Base-by-base conservation (phyloP, 2,888 invertebrate genomes). In the Heteropelma amictum region DNA sequence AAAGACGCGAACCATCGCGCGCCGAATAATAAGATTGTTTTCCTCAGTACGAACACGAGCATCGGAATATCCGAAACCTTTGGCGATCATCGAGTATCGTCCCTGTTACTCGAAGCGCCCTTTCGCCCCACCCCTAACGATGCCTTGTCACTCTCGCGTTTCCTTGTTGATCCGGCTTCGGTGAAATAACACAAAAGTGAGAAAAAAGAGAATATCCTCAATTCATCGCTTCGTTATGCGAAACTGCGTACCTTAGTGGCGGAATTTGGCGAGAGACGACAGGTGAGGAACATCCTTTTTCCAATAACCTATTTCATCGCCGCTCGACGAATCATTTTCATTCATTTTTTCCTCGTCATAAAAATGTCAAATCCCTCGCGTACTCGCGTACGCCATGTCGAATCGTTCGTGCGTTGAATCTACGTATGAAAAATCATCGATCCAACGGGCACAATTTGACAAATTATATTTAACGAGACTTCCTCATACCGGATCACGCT, bases 61-160 rank as follows among this genome's bases (percentile, higher is more conserved):
- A 42, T 40, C 8, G 30, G n/a, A 42, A 38, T 56, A 56, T 35
- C 38, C n/a, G n/a, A 28, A 28, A 17, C 14, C 26, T 51, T 8
- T 28, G 14, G 23, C 28, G 28, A 10, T 14, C 26, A 51, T 51
- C 26, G 21, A 35, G 5, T 72, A 64, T 67, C 70, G 56, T 71
- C 71, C 76, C 47, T 82, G 78, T 78, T 78, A 70, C n/a, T n/a
- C n/a, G n/a, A n/a, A n/a, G n/a, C n/a, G n/a, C n/a, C n/a, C 82
- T 82, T 81, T 79, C 77, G 82, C 80, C 81, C 82, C 84, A 80
- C 79, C 80, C 79, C 80, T 54, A 70, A 76, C 76, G 70, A 77
- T 69, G 77, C 47, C 45, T 72, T 78, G 54, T 72, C 80, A 82
- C 78, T 76, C 58, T 68, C 65, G 33, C 42, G 54, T 61, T 70